Evolutionary conservation across 2,888 invertebrate genomes (phyloP), one percentile per base, ranked within the genome.

Genomic region (Tachystola acroxantha): DNA sequence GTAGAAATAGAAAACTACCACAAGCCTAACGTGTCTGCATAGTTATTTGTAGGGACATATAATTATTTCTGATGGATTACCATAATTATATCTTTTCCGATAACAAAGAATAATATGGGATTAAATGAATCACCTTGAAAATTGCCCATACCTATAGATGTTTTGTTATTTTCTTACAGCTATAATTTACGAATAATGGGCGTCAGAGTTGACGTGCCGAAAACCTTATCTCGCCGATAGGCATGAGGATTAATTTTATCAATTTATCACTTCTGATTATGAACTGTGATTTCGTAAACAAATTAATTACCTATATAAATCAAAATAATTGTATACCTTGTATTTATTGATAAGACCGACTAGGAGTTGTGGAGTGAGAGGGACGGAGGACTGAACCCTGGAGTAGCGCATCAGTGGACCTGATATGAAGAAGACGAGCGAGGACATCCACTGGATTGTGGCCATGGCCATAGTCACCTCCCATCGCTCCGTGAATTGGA

Each of bases 381-480:
- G 57, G 2, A 27, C 45, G 0, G 68, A 68, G 0, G 59, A 52
- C 34, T 73, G 71, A 7, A 73, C 12, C 20, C 69, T 54, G 1
- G 65, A 64, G 38, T 39, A 57, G 6, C 49, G 39, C 27, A 55
- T 56, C 7, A 72, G 20, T 2, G 69, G 64, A 2, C 59, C 55
- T 2, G 61, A 44, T 2, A 61, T 45, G 42, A 59, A 69, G 45
- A 46, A 64, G 3, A 69, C 6, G 10, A 67, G 43, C 2, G 66
- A 53, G 1, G 72, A 70, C 36, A 73, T 33, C 73, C 71, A 71
- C 34, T 72, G 73, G 9, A 70, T 53, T 4, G 63, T 63, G 0
- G 62, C 59, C 64, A 70, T 64, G 7, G 54, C 50, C 36, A 71
- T 22, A 0, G 39, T 38, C 1, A 38, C 41, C 3, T 57, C 45